Conservation (phyloP, 2,888 invertebrate genomes). For the Drosophila colorata region DNA sequence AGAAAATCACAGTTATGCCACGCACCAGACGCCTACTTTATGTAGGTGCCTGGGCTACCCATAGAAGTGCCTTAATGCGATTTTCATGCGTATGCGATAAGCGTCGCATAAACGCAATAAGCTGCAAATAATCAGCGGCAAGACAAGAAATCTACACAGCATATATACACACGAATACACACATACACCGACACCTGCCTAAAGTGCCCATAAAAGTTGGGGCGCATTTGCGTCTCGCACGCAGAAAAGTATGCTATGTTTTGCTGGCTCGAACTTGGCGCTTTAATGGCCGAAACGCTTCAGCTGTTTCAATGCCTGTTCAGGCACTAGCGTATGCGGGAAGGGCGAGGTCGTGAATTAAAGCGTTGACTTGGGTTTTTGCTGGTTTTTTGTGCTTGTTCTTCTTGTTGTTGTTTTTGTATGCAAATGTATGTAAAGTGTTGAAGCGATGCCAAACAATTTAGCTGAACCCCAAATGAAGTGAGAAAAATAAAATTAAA, state of each 20-base stretch:
- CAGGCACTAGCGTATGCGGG: neutral
- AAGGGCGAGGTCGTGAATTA: conserved; percentile 40
- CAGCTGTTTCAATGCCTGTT: conserved; percentile 20
- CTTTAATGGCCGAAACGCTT: conserved; percentile 39
- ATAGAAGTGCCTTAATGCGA: conserved; percentile 60
- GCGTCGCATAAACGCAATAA: conserved; percentile 75
- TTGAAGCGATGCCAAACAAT: conserved; percentile 58
- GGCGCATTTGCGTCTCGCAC: conserved; percentile 34
- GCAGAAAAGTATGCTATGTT: conserved; percentile 53
- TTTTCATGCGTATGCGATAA: conserved; percentile 77
- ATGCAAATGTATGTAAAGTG: conserved; percentile 75
- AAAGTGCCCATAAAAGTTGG: conserved; percentile 52
- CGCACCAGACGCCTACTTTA: conserved; percentile 20
- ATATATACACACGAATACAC: neutral
- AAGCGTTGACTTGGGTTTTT: conserved; percentile 35
- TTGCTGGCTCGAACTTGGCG: conserved; percentile 3
- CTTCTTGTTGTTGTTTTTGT: conserved; percentile 24
- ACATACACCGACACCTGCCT: conserved; percentile 37
- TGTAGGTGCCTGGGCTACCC: conserved; percentile 4
- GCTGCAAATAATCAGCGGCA: conserved; percentile 71
- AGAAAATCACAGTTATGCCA: conserved; percentile 40
- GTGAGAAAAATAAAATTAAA: conserved; percentile 77
- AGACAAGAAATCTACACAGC: conserved; percentile 54
- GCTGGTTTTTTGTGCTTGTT: conserved; percentile 1
- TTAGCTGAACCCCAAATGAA: conserved; percentile 63